Conservation (phyloP, 2,888 invertebrate species). For the Papilio protenor region DNA sequence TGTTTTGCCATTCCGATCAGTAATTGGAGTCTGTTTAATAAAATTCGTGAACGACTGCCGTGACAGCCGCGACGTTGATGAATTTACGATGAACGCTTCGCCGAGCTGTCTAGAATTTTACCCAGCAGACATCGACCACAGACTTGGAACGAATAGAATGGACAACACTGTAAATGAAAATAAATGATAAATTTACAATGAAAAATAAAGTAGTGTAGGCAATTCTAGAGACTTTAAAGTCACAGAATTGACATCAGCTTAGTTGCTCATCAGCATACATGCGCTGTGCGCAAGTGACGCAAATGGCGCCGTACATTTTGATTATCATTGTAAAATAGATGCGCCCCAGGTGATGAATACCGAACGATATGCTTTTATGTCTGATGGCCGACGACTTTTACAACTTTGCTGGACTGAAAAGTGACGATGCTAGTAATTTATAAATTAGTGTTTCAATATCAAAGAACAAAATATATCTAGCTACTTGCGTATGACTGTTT, state of each 20-base stretch:
- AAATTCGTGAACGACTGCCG: constrained; percentile 48
- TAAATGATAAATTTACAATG: not conserved
- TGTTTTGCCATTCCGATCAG: constrained; percentile 61
- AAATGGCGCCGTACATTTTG: constrained; percentile 40
- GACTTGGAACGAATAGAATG: constrained; percentile 53
- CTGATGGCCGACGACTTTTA: constrained; percentile 1
- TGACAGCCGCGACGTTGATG: constrained; percentile 65
- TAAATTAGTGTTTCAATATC: not conserved
- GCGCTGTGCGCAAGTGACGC: constrained; percentile 21
- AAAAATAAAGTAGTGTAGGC: constrained; percentile 9
- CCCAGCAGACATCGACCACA: constrained; percentile 47
- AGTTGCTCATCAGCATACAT: constrained; percentile 35
- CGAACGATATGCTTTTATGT: constrained; percentile 16
- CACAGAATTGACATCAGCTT: constrained; percentile 42
- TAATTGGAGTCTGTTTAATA: constrained; percentile 49
- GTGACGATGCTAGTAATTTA: not conserved
- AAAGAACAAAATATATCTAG: not conserved
- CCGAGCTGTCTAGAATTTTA: constrained; percentile 52
- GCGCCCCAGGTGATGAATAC: constrained; percentile 39
- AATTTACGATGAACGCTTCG: constrained; percentile 63
- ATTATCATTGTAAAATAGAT: constrained; percentile 42
- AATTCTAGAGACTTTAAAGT: constrained; percentile 50
- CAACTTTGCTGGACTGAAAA: not conserved
- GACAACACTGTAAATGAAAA: constrained; percentile 40
- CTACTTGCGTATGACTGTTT: no score